phyloP scores from a whole-genome alignment of 64 coral and sea anemone genomes.

The Cladopsammia gracilis region DNA sequence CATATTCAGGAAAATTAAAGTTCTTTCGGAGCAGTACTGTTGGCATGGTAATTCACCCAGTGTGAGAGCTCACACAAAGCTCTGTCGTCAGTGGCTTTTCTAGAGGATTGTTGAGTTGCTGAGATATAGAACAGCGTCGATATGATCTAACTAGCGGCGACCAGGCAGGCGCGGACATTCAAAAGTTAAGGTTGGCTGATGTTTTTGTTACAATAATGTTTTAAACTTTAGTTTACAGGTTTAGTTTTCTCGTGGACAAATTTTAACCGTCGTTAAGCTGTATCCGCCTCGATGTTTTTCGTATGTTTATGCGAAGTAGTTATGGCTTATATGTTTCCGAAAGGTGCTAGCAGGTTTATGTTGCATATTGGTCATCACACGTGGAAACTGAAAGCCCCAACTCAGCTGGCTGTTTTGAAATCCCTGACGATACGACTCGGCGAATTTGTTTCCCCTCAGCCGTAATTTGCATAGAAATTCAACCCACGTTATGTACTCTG shows the following conservation, averaged over 20 bases:
- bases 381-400: too few species aligned
- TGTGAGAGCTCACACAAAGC: not conserved
- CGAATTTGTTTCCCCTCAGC: not conserved
- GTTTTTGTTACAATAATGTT: not conserved
- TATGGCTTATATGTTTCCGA: not conserved
- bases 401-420: too few species aligned
- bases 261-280: not conserved
- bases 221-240: not conserved
- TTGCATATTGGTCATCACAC: too few species aligned
- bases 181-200: slow-evolving; percentile 3
- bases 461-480: not conserved
- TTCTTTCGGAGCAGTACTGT: slow-evolving; percentile 33
- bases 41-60: slow-evolving; percentile 30
- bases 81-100: not conserved
- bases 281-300: not conserved
- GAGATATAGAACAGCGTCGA: not conserved
- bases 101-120: not conserved
- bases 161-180: not conserved
- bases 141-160: not conserved
- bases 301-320: not conserved
- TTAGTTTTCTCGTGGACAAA: not conserved
- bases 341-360: too few species aligned
- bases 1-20: slow-evolving; percentile 36
- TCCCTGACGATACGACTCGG: not conserved
- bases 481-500: too few species aligned